phyloP scores from a whole-genome alignment of 2,113 vertebrate species.

The Alethe castanea region DNA sequence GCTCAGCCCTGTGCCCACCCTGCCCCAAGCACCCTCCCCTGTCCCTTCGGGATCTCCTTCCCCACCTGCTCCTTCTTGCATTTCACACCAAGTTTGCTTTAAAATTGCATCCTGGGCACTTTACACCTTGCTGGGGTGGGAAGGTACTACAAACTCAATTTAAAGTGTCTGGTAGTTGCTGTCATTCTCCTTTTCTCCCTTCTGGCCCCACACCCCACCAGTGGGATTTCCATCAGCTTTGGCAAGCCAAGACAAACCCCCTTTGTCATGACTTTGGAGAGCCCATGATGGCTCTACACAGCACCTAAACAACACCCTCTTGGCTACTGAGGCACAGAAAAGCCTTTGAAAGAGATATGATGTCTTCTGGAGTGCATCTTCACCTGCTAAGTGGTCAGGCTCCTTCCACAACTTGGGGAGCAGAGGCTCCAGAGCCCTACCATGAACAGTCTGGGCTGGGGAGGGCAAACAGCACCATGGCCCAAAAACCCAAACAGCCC shows the following conservation, averaged over 20 bases:
- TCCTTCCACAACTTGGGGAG: background rate
- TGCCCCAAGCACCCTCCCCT: rapidly evolving
- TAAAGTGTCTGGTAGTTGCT: background rate
- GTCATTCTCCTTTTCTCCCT: background rate
- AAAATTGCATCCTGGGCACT: background rate
- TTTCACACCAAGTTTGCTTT: background rate
- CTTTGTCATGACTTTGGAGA: background rate
- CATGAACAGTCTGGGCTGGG: background rate
- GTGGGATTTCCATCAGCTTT: background rate
- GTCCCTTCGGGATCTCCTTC: rapidly evolving
- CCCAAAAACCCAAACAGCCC: rapidly evolving
- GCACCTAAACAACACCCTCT: background rate
- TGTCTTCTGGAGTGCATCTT: background rate
- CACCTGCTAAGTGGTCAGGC: background rate
- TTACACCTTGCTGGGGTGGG: background rate
- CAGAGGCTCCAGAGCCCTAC: background rate
- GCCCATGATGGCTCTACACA: rapidly evolving
- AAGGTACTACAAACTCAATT: background rate
- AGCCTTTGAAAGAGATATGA: background rate
- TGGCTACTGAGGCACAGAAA: background rate
- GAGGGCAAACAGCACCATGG: background rate
- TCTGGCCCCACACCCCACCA: background rate
- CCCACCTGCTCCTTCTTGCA: background rate
- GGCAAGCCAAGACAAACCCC: background rate
- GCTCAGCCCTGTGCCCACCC: background rate